Evolutionary conservation across 2,797 vertebrate species (phyloP), one percentile per base, ranked within the genome.

Genomic region (Spea hammondii): DNA sequence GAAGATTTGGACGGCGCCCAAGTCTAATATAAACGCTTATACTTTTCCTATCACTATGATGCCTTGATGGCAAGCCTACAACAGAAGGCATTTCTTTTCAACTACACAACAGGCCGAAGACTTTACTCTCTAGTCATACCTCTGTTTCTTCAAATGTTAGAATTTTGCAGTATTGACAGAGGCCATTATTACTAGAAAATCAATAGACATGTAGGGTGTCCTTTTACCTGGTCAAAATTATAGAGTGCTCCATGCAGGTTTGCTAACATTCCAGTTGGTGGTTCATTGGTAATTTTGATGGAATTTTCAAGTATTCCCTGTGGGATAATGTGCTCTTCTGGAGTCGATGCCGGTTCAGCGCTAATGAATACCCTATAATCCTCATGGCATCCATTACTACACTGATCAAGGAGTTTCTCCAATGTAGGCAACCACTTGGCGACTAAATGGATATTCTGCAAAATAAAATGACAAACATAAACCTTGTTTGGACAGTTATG

Each of bases 241-340:
- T 89, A 87, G 44, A 95, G 89, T 17, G 92, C 90, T 13, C 92
- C 84, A n/a, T 93, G 92, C 70, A 97, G 83, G 84, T 93, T 93
- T 85, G 93, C 88, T 2, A 91, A 88, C 90, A 95, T 91, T 67
- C 93, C 94, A 0, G 89, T 88, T 51, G 93, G 92, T 1, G 90
- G 90, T 76, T 95, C 94, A n/a, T 87, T 91, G 51, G 93, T 94
- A 85, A 95, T 93, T 89, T 96, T 95, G 83, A 97, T 89, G 13
- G 89, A 89, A 32, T 92, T 94, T 85, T 96, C 94, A 82, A 95
- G 84, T 44, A 94, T 91, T 69, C 91, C 92, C 84, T 91, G 88
- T 67, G 94, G 94, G 84, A 96, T 91, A 7, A 93, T 54, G n/a
- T 94, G 91, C 57, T 94, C 87, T 62, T 93, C 88, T 4, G 90